Evolutionary conservation across 37 sponge, comb jelly and placozoan genomes (phyloP).

Genomic region (Axinella damicornis): DNA sequence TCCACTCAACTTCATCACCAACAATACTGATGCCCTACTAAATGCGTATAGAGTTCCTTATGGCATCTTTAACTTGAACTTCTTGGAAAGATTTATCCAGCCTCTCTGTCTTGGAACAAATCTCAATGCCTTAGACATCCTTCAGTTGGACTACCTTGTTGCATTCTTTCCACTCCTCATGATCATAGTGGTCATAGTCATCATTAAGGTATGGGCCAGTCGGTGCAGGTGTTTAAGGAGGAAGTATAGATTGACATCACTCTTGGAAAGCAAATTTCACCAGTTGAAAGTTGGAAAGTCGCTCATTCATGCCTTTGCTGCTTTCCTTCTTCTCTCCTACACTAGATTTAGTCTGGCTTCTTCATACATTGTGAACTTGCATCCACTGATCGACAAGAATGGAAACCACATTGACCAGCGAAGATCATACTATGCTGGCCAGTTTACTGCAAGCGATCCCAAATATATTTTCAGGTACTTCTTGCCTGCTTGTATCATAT

Average conservation of each 20-base stretch:
- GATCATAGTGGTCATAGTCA: neutral
- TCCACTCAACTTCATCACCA: neutral
- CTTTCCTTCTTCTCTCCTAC: slow-evolving; percentile 68
- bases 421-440: slow-evolving; percentile 38
- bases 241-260: too few species aligned
- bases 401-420: neutral
- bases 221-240: neutral
- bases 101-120: slow-evolving; percentile 25
- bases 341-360: slow-evolving; percentile 38
- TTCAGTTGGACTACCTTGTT: slow-evolving; percentile 29
- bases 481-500: slow-evolving; percentile 35
- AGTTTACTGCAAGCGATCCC: neutral
- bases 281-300: slow-evolving; percentile 11
- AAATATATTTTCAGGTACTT: slow-evolving; percentile 12
- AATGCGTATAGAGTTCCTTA: slow-evolving; percentile 21
- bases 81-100: slow-evolving; percentile 27
- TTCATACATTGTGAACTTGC: slow-evolving; percentile 20
- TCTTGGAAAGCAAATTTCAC: neutral
- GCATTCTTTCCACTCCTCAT: slow-evolving; percentile 54
- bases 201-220: neutral
- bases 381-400: neutral
- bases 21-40: neutral
- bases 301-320: slow-evolving; percentile 48
- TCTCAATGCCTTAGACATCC: slow-evolving; percentile 19
- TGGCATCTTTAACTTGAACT: slow-evolving; percentile 58